Evolutionary conservation across 2,797 vertebrate species (phyloP).

Genomic region (Sebastes elongatus): DNA sequence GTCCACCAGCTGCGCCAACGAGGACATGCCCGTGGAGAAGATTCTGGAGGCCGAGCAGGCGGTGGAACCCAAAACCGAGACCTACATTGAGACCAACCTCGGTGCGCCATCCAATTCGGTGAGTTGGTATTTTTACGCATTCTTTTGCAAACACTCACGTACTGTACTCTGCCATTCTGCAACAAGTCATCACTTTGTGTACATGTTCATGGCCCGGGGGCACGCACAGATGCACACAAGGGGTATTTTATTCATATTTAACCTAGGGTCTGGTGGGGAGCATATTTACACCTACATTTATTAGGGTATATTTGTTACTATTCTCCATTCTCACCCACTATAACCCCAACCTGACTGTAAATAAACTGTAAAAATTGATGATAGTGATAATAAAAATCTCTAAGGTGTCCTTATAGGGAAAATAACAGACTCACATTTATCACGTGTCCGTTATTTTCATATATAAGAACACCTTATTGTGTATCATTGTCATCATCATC

Average conservation of each 20-base stretch:
- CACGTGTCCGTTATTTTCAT: background rate
- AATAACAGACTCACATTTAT: background rate
- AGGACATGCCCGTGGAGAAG: constrained; percentile 99
- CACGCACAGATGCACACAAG: background rate
- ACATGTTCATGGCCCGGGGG: background rate
- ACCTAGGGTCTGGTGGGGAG: background rate
- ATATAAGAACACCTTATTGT: background rate
- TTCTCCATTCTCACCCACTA: background rate
- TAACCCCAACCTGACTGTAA: background rate
- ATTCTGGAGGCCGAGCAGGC: constrained; percentile 97
- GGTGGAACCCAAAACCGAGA: constrained; percentile 98
- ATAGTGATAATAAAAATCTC: background rate
- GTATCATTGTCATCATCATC: background rate
- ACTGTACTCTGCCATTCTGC: background rate
- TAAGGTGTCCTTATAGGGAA: background rate
- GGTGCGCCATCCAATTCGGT: constrained; percentile 93
- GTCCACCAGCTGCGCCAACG: constrained; percentile 92
- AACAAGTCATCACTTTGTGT: constrained; percentile 1
- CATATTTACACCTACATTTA: background rate
- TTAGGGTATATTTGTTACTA: background rate
- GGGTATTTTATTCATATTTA: background rate
- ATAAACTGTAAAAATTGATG: background rate
- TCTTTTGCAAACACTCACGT: background rate
- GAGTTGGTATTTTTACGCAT: constrained; percentile 66
- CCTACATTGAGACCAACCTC: constrained; percentile 94